Evolutionary conservation across 2,888 invertebrate genomes (phyloP).

Genomic region (Scaptomyza polygonia): DNA sequence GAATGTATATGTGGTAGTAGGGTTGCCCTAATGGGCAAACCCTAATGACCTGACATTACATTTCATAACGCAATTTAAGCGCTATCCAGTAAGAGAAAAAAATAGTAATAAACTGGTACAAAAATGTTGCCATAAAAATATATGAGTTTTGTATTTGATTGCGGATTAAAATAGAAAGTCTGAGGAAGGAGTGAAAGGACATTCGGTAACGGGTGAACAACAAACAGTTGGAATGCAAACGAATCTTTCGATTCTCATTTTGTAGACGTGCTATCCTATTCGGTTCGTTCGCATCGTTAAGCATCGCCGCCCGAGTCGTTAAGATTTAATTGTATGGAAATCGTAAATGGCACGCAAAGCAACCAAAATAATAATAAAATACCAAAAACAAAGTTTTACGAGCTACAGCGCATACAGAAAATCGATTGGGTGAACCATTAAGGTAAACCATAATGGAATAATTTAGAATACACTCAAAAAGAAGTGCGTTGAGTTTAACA

Average conservation of each 20-base stretch:
- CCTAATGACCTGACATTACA: conserved; percentile 78
- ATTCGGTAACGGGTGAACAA: conserved; percentile 4
- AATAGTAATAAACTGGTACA: conserved; percentile 43
- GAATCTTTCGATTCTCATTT: conserved; percentile 34
- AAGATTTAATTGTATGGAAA: conserved; percentile 80
- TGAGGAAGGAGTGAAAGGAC: conserved; percentile 8
- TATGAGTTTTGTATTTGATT: conserved; percentile 59
- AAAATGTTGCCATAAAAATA: conserved; percentile 68
- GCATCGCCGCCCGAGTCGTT: conserved; percentile 60
- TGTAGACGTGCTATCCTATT: conserved; percentile 27
- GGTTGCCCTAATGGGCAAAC: conserved; percentile 57
- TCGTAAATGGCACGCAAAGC: conserved; percentile 75
- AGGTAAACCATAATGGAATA: conserved; percentile 36
- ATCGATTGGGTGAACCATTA: conserved; percentile 48
- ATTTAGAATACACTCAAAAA: conserved; percentile 7
- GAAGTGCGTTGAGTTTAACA: neutral
- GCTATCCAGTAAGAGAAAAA: conserved; percentile 35
- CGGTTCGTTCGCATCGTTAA: conserved; percentile 48
- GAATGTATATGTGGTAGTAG: neutral
- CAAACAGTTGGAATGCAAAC: conserved; percentile 16
- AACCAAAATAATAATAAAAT: conserved; percentile 32
- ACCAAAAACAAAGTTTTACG: conserved; percentile 63
- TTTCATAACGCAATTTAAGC: conserved; percentile 77
- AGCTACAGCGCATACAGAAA: conserved; percentile 39
- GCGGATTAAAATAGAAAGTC: conserved; percentile 56